phyloP scores from a whole-genome alignment of 2,888 invertebrate genomes.

The Eupithecia tripunctaria region DNA sequence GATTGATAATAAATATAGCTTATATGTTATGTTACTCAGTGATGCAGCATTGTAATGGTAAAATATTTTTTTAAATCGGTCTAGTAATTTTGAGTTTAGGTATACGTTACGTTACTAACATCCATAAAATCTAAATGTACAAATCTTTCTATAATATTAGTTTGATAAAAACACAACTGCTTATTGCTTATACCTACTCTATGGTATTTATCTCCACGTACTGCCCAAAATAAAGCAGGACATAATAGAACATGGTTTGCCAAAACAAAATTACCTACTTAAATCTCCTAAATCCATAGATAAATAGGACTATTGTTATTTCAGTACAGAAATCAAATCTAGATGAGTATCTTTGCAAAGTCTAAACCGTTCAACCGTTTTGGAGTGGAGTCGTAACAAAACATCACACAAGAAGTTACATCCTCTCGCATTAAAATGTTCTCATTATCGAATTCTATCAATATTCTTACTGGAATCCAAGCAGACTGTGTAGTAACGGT shows the following conservation, averaged over 20 bases:
- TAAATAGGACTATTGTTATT: background rate
- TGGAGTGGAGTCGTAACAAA: background rate
- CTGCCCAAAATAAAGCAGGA: too few relatives aligned
- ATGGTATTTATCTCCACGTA: background rate
- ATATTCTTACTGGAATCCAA: constrained; percentile 19
- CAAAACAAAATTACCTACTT: background rate
- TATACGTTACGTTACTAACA: too few relatives aligned
- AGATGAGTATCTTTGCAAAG: background rate
- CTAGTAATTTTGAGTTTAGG: too few relatives aligned
- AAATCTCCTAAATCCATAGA: too few relatives aligned
- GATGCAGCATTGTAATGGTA: too few relatives aligned
- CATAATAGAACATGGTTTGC: background rate
- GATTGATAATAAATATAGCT: too few relatives aligned
- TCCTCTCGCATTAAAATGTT: background rate
- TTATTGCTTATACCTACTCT: too few relatives aligned
- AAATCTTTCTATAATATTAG: too few relatives aligned
- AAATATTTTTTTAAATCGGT: too few relatives aligned
- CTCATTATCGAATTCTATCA: background rate
- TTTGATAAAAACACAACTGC: too few relatives aligned
- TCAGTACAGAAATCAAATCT: background rate
- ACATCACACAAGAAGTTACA: background rate
- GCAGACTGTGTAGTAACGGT: constrained; percentile 37
- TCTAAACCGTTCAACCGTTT: background rate
- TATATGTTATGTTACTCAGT: too few relatives aligned
- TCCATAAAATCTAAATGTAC: too few relatives aligned